Percentiles rank a stretch among this genome's conserved stretches.
These are phyloP conservation scores for Valencia hispanica DNA, from an alignment of 2,797 vertebrate species.

Conservation along the genomic window DNA sequence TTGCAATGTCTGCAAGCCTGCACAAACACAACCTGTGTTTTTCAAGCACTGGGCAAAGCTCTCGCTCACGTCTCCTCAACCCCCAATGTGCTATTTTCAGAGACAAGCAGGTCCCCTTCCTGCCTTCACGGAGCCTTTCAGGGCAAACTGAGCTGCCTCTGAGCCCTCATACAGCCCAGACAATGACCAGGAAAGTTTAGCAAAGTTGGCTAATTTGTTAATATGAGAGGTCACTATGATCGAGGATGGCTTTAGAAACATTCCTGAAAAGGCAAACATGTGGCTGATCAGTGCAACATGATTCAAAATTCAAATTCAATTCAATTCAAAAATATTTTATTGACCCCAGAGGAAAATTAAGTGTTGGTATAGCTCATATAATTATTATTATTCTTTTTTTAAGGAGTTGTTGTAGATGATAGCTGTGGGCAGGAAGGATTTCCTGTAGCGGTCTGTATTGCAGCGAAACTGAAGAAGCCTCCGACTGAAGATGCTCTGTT, in stretches of 20 bases:
- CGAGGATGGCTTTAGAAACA: neutral
- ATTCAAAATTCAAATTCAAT: too few species aligned
- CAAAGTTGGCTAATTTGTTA: neutral
- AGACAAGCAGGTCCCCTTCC: conserved; percentile 39
- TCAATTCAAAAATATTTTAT: too few species aligned
- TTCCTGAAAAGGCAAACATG: neutral
- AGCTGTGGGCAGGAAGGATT: too few species aligned
- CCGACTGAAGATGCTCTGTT: too few species aligned
- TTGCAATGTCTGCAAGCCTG: conserved; percentile 66
- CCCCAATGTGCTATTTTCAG: conserved; percentile 78
- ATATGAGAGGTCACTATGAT: neutral
- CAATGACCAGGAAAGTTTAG: neutral
- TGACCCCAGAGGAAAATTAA: too few species aligned
- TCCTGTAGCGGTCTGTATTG: too few species aligned
- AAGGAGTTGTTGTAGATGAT: too few species aligned
- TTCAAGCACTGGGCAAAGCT: conserved; percentile 33
- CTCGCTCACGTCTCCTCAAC: conserved; percentile 56
- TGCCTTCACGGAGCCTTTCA: conserved; percentile 26
- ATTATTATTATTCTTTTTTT: too few species aligned
- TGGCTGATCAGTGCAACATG: neutral
- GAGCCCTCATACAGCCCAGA: conserved; percentile 14
- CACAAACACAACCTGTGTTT: conserved; percentile 54
- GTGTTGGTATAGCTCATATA: too few species aligned
- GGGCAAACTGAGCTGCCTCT: conserved; percentile 16
- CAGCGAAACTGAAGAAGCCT: too few species aligned